phyloP scores from a whole-genome alignment of 2,797 vertebrate species.

The Rousettus madagascariensis region DNA sequence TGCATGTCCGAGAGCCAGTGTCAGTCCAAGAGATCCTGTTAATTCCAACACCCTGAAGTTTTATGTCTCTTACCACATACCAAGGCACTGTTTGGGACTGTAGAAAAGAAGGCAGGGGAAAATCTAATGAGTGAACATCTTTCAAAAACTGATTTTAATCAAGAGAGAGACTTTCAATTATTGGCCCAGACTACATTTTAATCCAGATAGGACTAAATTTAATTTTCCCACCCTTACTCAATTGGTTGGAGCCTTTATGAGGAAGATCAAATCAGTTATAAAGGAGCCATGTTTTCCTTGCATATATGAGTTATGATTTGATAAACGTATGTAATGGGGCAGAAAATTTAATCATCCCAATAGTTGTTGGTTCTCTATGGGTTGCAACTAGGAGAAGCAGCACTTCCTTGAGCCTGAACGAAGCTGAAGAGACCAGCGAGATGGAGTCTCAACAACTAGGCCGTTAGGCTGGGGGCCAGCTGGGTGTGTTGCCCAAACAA shows the following conservation, averaged over 20 bases:
- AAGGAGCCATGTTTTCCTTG: conserved; percentile 19
- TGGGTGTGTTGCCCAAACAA: conserved; percentile 54
- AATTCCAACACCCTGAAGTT: neutral
- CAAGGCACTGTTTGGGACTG: neutral
- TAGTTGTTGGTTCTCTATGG: conserved; percentile 29
- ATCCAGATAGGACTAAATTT: conserved; percentile 25
- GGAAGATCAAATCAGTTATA: neutral
- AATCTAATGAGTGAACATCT: neutral
- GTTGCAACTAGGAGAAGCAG: conserved; percentile 7
- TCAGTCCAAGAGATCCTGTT: neutral
- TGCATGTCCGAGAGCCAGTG: neutral
- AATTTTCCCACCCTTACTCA: conserved; percentile 33
- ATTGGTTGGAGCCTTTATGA: conserved; percentile 7
- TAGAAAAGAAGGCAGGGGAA: neutral
- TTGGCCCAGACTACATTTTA: conserved; percentile 20
- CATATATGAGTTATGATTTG: conserved; percentile 27
- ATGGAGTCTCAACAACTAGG: neutral
- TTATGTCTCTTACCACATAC: neutral
- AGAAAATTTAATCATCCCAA: conserved; percentile 9
- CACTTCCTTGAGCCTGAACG: conserved; percentile 34
- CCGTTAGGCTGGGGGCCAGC: conserved; percentile 64
- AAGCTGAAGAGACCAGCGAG: conserved; percentile 39
- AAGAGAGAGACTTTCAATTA: neutral
- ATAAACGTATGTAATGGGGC: conserved; percentile 47
- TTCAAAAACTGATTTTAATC: conserved; percentile 25